These are phyloP conservation scores for Oreochromis niloticus DNA, from an alignment of 2,113 vertebrate species.

Conservation along the genomic window DNA sequence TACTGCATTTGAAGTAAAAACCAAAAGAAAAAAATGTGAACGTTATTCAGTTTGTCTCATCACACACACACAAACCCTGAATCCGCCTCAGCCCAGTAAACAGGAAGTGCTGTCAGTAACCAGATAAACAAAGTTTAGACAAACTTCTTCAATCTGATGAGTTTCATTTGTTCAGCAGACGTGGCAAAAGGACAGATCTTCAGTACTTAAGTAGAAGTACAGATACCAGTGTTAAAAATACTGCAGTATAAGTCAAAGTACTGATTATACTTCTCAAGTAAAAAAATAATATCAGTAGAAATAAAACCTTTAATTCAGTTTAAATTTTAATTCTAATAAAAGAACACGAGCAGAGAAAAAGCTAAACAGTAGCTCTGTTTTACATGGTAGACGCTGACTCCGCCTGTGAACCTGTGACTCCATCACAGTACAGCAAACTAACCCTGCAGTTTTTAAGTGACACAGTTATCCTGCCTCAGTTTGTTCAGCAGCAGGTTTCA, in stretches of 20 bases:
- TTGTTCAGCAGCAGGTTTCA: not conserved
- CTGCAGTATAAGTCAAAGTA: not conserved
- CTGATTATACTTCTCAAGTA: not conserved
- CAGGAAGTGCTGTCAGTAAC: too few relatives aligned
- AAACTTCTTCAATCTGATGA: too few relatives aligned
- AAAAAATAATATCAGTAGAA: not conserved
- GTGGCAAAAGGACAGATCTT: not conserved
- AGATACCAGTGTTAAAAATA: too few relatives aligned
- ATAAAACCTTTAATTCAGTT: not conserved
- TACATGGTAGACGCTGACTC: fast-evolving
- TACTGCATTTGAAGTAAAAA: too few relatives aligned
- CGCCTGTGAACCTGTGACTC: not conserved
- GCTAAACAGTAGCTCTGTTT: not conserved
- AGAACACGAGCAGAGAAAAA: not conserved
- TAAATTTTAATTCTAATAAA: not conserved
- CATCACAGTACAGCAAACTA: not conserved
- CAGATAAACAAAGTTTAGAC: too few relatives aligned
- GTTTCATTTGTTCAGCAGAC: not conserved
- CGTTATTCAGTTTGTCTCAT: too few relatives aligned
- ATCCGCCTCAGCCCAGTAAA: too few relatives aligned
- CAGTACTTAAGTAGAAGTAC: not conserved
- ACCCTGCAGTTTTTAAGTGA: not conserved
- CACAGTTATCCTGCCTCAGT: not conserved
- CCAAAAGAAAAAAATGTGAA: too few relatives aligned
- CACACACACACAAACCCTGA: too few relatives aligned